Evolutionary conservation across 2,113 vertebrate genomes (phyloP).

Genomic region (Paramormyrops kingsleyae): DNA sequence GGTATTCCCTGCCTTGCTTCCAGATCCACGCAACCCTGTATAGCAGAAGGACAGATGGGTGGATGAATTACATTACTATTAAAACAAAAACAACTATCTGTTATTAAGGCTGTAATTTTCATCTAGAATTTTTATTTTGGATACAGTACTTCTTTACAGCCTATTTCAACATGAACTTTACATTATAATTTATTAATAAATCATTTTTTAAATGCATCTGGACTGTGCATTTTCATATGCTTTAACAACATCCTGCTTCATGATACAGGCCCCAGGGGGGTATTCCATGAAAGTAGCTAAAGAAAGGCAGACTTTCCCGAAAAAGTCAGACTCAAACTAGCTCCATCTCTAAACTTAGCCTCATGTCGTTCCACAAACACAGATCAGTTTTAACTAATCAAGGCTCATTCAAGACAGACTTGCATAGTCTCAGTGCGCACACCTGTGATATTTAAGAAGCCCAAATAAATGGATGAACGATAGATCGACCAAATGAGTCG

Average conservation of each 20-base stretch:
- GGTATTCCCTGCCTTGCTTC: not conserved
- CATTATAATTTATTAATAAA: not conserved
- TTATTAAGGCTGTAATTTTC: not conserved
- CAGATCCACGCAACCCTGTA: not conserved
- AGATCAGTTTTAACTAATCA: too few relatives aligned
- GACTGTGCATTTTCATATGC: not conserved
- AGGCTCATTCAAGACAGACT: too few relatives aligned
- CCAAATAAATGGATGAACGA: too few relatives aligned
- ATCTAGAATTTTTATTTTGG: not conserved
- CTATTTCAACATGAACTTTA: not conserved
- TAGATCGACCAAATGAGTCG: too few relatives aligned
- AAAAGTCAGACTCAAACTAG: too few relatives aligned
- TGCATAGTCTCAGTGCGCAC: too few relatives aligned
- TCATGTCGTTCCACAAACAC: too few relatives aligned
- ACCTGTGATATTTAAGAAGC: too few relatives aligned
- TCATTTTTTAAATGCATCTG: not conserved
- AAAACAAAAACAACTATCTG: not conserved
- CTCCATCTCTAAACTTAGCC: too few relatives aligned
- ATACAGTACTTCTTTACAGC: not conserved
- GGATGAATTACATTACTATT: not conserved
- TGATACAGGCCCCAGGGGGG: not conserved
- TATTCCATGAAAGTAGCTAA: too few relatives aligned
- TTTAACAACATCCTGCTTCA: not conserved
- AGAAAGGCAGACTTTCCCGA: too few relatives aligned
- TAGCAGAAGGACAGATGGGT: not conserved